phyloP scores from a whole-genome alignment of 2,888 invertebrate genomes.

The Xanthia togata region DNA sequence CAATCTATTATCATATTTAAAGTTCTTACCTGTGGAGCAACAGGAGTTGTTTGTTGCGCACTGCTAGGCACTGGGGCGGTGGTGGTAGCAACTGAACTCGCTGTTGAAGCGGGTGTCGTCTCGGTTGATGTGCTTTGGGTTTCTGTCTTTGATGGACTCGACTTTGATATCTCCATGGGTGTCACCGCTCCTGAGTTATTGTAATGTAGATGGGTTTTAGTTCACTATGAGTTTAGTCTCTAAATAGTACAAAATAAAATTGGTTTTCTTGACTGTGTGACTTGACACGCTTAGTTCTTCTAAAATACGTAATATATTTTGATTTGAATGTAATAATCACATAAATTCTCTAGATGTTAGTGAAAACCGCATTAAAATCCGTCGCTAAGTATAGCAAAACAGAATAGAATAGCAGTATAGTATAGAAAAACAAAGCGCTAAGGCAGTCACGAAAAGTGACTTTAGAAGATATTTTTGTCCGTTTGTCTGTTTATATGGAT shows the following conservation, averaged over 20 bases:
- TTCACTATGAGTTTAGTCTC: neutral
- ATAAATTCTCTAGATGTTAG: too few species aligned
- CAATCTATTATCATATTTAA: neutral
- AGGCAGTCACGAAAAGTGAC: too few species aligned
- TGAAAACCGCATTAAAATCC: too few species aligned
- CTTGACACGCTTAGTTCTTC: neutral
- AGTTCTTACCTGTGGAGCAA: conserved; percentile 75
- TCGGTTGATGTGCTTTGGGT: conserved; percentile 35
- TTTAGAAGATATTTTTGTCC: neutral
- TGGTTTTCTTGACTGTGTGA: neutral
- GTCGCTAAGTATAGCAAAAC: too few species aligned
- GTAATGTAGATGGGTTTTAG: neutral
- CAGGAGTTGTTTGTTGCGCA: conserved; percentile 75
- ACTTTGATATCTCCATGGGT: conserved; percentile 66
- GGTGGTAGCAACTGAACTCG: conserved; percentile 45
- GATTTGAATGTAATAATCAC: too few species aligned
- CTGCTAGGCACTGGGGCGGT: conserved; percentile 72
- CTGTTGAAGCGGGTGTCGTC: conserved; percentile 40
- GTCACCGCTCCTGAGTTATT: conserved; percentile 59
- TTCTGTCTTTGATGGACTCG: conserved; percentile 67
- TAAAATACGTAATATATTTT: neutral
- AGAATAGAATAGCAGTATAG: too few species aligned
- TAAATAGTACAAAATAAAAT: neutral
- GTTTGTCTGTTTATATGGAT: neutral
- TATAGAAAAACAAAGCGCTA: too few species aligned